Conservation (phyloP, 2,888 invertebrate genomes). For the Priocnemis perturbator region DNA sequence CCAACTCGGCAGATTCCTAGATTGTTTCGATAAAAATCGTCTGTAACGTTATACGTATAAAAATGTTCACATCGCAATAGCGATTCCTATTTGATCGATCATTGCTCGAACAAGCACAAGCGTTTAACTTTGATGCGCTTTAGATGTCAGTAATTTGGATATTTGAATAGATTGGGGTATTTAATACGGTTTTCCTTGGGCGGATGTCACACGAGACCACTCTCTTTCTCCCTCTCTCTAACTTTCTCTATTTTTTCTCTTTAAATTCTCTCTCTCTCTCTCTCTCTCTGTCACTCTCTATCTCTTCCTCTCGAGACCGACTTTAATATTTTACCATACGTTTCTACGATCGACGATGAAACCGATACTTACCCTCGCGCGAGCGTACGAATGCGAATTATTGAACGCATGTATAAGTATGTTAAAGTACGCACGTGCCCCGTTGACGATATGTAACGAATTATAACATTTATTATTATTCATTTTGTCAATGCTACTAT, state of each 20-base stretch:
- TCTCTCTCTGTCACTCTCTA: background rate
- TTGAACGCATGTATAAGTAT: conserved; percentile 1
- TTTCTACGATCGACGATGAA: background rate
- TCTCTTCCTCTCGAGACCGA: background rate
- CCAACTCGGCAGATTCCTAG: too few relatives aligned
- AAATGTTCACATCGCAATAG: too few relatives aligned
- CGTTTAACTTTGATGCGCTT: too few relatives aligned
- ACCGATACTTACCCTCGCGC: background rate
- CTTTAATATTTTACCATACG: background rate
- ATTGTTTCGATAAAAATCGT: too few relatives aligned
- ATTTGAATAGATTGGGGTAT: background rate
- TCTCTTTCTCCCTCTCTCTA: background rate
- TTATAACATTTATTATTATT: too few relatives aligned
- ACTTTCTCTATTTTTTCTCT: background rate
- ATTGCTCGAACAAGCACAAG: too few relatives aligned
- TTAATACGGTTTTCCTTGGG: background rate
- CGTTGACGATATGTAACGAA: too few relatives aligned
- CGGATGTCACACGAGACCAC: background rate
- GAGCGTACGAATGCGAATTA: background rate
- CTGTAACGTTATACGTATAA: too few relatives aligned
- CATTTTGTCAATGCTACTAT: too few relatives aligned
- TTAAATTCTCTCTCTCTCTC: background rate
- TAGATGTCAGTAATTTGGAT: too few relatives aligned
- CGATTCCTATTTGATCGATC: too few relatives aligned
- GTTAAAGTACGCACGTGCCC: conserved; percentile 2